phyloP scores from a whole-genome alignment of 2,797 vertebrate genomes.

The Eospalax fontanierii region DNA sequence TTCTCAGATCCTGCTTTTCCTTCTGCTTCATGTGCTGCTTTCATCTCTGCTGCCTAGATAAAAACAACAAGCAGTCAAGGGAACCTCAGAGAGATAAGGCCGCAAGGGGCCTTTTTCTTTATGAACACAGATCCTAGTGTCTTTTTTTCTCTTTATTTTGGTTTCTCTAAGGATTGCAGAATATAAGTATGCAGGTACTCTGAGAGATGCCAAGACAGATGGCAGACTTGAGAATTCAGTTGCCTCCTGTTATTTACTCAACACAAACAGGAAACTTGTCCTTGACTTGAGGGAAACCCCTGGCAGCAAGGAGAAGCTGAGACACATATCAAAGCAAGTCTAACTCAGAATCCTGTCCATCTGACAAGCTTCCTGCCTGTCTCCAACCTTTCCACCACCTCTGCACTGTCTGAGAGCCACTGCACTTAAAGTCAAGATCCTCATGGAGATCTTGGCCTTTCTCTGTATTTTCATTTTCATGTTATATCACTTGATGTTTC shows the following conservation, averaged over 20 bases:
- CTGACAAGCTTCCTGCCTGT: neutral
- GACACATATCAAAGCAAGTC: neutral
- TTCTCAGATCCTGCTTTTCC: conserved; percentile 95
- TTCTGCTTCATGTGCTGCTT: conserved; percentile 90
- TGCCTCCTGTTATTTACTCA: neutral
- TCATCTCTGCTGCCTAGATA: conserved; percentile 94
- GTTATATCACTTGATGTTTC: neutral
- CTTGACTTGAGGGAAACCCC: neutral
- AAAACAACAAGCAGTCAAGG: conserved; percentile 80
- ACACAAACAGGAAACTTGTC: neutral
- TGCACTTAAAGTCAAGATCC: neutral
- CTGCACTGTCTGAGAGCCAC: neutral
- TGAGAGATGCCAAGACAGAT: conserved; percentile 18
- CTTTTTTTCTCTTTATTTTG: neutral
- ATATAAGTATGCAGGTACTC: neutral
- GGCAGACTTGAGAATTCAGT: conserved; percentile 18
- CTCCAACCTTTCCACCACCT: neutral
- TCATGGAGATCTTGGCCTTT: neutral
- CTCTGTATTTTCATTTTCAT: neutral
- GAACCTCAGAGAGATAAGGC: neutral
- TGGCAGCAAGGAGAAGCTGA: neutral
- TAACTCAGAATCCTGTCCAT: neutral
- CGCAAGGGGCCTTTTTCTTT: neutral
- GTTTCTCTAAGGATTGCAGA: neutral
- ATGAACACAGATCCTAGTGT: neutral